Conservation (phyloP, 2,888 invertebrate species). For the Sialis fuliginosa region DNA sequence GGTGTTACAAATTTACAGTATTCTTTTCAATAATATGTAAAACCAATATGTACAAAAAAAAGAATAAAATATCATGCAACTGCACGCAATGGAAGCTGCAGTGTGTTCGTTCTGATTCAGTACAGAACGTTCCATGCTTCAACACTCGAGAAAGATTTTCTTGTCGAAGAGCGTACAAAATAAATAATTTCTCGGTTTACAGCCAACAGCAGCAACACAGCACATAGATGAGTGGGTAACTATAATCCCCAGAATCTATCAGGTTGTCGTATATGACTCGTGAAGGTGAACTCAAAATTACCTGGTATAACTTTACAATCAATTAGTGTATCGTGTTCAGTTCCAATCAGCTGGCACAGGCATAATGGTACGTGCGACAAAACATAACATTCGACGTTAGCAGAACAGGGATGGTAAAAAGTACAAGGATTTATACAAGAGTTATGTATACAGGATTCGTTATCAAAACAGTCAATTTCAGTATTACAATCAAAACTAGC, state of each 20-base stretch:
- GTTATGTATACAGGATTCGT: constrained; percentile 29
- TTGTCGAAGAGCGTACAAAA: background rate
- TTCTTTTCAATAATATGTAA: background rate
- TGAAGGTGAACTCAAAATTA: constrained; percentile 22
- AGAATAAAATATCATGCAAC: constrained; percentile 5
- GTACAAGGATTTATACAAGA: constrained; percentile 34
- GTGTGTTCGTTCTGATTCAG: constrained; percentile 2
- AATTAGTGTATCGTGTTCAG: constrained; percentile 21
- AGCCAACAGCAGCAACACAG: background rate
- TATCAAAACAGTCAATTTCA: constrained; percentile 22
- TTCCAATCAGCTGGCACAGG: constrained; percentile 31
- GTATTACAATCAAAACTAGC: background rate
- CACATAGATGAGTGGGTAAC: background rate
- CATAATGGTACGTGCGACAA: constrained; percentile 35
- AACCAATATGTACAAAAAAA: background rate
- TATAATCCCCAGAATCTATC: background rate
- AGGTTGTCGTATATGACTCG: background rate
- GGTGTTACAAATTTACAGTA: too few relatives aligned
- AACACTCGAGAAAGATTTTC: background rate
- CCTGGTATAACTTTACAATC: constrained; percentile 42
- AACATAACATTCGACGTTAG: constrained; percentile 29
- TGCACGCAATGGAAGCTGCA: constrained; percentile 6
- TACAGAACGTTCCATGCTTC: background rate
- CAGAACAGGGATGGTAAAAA: constrained; percentile 25
- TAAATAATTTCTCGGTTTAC: background rate